Evolutionary conservation across 2,797 vertebrate genomes (phyloP), one percentile per base, ranked within the genome.

Genomic region (Vireo griseus): DNA sequence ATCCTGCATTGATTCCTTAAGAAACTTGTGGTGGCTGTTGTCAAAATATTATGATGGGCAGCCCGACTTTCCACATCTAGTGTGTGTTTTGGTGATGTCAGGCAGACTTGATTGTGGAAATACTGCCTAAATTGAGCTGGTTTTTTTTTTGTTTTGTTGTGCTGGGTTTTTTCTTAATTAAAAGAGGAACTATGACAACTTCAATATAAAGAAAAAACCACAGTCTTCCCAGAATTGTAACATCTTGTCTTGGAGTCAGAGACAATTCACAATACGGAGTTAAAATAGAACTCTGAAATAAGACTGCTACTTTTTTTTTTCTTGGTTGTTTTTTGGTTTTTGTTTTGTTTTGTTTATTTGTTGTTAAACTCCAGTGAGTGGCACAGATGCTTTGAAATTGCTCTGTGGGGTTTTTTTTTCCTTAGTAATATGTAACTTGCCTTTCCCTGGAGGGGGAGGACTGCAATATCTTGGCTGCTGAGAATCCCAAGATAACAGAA

Each of bases 21-120:
- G 73, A 73, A 92, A 80, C 50, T 73, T 85, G 18, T 29, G 51
- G 71, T 51, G 67, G 13, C 68, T 10, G 0, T 66, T 87, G 77
- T 93, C 45, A 91, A 74, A 94, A 86, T 94, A 81, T 33, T 73
- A n/a, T 37, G 61, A 80, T 69, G 66, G 71, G 63, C 71, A 91
- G 67, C 44, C n/a, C 50, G 54, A 77, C 45, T 80, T 52, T 85
- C 25, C 6, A 9, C n/a, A 44, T 86, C 31, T 74, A 76, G 37
- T 59, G 1, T 74, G 52, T 4, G 2, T 87, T 89, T 81, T 76
- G 63, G 31, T 87, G 71, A 76, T 92, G 67, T 91, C 68, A 94
- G 24, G 42, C 72, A 47, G 57, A 57, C 29, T 59, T 86, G 63
- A 45, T 55, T 93, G 35, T 85, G 59, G 78, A 72, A 89, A 71